Evolutionary conservation across 37 sponge, comb jelly and placozoan genomes (phyloP).

Genomic region (Corticium candelabrum): DNA sequence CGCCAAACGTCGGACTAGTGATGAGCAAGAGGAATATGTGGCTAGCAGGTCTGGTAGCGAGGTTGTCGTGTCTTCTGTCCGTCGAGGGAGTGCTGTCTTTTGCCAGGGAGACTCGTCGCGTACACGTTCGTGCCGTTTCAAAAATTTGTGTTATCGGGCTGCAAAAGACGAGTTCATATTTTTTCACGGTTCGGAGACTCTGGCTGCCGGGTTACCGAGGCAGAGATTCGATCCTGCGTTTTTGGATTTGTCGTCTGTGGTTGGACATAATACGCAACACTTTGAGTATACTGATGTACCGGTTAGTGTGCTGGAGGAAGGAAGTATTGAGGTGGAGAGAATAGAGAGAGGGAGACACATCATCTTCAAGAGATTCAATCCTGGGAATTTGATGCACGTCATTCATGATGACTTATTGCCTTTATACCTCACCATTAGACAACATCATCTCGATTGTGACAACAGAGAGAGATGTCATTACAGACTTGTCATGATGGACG

Average conservation of each 20-base stretch:
- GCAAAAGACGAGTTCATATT: slow-evolving; percentile 3
- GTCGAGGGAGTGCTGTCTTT: not conserved
- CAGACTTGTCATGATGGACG: not conserved
- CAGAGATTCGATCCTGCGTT: slow-evolving; percentile 6
- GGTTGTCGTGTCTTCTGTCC: not conserved
- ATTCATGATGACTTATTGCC: slow-evolving; percentile 15
- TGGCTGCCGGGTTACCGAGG: not conserved
- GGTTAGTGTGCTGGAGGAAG: not conserved
- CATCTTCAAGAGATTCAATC: slow-evolving; percentile 10
- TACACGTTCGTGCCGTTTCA: slow-evolving; percentile 1
- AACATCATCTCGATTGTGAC: not conserved
- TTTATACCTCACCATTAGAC: slow-evolving; percentile 8
- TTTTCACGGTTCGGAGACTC: slow-evolving; percentile 6
- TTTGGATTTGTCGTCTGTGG: slow-evolving; percentile 9
- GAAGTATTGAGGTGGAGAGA: not conserved
- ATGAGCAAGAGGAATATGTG: not conserved
- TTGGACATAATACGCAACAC: slow-evolving; percentile 6
- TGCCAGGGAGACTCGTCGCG: not conserved
- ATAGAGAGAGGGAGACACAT: not conserved
- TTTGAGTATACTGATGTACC: slow-evolving; percentile 15
- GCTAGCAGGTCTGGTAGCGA: not conserved
- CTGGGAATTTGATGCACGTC: slow-evolving; percentile 15
- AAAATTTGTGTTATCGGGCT: slow-evolving; percentile 9
- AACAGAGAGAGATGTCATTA: not conserved
- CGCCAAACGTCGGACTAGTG: not conserved